Percentiles rank a stretch among this genome's conserved stretches.
These are phyloP conservation scores for Leucoma salicis DNA, from an alignment of 2,888 invertebrate species.

Conservation along the genomic window DNA sequence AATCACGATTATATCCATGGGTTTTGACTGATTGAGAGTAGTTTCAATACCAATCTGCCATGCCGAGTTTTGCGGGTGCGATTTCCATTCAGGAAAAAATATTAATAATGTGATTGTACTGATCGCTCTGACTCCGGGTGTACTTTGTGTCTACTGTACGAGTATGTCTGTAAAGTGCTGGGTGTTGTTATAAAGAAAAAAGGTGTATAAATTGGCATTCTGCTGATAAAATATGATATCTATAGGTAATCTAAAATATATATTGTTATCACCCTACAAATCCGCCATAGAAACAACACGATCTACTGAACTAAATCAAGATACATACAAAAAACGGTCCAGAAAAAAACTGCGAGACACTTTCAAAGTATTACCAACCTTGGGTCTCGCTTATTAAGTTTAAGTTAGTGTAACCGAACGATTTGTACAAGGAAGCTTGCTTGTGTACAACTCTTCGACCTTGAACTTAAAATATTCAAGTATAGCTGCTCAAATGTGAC, in stretches of 20 bases:
- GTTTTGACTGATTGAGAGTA: too few relatives aligned
- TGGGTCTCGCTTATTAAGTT: conserved; percentile 4
- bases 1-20: too few relatives aligned
- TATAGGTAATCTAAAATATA: conserved; percentile 21
- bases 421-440: conserved; percentile 60
- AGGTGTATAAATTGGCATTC: too few relatives aligned
- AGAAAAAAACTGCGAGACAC: conserved; percentile 32
- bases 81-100: too few relatives aligned
- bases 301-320: conserved; percentile 42
- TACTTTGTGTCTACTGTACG: too few relatives aligned
- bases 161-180: too few relatives aligned
- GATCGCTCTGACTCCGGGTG: too few relatives aligned
- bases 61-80: too few relatives aligned
- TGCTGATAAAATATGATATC: too few relatives aligned
- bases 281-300: conserved; percentile 38
- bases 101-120: too few relatives aligned
- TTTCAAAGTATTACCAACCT: conserved; percentile 20
- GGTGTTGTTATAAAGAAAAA: too few relatives aligned
- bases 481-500: conserved; percentile 48
- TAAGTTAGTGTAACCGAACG: conserved; percentile 22
- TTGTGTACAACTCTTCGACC: conserved; percentile 61
- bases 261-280: conserved; percentile 32
- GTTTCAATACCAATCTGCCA: too few relatives aligned
- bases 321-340: conserved; percentile 29
- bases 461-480: conserved; percentile 67